phyloP scores from a whole-genome alignment of 1,140 invertebrate species.

The Drosophila tani region DNA sequence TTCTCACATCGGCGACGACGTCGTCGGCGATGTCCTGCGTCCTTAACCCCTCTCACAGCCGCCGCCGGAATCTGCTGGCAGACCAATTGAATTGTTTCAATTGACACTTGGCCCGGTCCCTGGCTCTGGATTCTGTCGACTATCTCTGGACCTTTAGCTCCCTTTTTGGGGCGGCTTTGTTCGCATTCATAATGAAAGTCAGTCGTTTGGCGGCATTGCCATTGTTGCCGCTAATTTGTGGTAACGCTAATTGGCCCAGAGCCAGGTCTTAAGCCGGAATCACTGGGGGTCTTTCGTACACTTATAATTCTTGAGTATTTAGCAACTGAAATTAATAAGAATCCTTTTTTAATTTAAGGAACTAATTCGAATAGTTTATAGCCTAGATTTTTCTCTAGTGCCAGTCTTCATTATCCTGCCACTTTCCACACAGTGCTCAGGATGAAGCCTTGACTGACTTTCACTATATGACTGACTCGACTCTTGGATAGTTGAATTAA shows the following conservation, averaged over 20 bases:
- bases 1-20: conserved; percentile 22
- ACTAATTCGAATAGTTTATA: not conserved
- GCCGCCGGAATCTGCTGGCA: conserved; percentile 26
- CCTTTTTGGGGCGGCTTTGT: conserved; percentile 37
- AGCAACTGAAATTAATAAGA: not conserved
- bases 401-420: not conserved
- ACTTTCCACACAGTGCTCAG: conserved; percentile 1
- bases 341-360: too few species aligned
- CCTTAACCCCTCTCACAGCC: conserved; percentile 4
- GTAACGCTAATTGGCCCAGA: conserved; percentile 41
- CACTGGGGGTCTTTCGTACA: not conserved
- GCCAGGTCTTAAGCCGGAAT: conserved; percentile 15
- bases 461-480: not conserved
- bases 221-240: conserved; percentile 41
- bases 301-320: not conserved
- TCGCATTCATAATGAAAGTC: conserved; percentile 74
- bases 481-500: not conserved
- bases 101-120: conserved; percentile 61
- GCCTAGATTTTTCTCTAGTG: not conserved
- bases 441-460: not conserved
- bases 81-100: conserved; percentile 80
- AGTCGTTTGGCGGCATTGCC: conserved; percentile 43
- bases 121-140: conserved; percentile 30
- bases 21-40: conserved; percentile 2
- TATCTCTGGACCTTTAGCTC: conserved; percentile 13